Evolutionary conservation across 2,113 vertebrate species (phyloP).

Genomic region (Delphinus delphis): DNA sequence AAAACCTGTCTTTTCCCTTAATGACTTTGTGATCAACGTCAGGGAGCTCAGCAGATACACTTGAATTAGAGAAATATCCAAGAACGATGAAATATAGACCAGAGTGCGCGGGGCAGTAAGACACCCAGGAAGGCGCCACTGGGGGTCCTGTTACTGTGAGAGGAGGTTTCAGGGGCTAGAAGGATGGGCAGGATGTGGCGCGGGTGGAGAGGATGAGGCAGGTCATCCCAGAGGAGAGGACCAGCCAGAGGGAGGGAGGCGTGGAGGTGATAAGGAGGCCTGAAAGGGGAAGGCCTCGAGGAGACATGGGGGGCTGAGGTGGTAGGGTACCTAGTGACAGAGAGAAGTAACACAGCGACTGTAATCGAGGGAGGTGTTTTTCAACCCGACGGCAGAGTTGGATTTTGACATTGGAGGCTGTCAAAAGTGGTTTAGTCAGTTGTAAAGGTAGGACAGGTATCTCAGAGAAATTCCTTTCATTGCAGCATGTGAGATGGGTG

Average conservation of each 20-base stretch:
- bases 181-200: neutral
- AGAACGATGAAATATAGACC: accelerated
- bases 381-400: neutral
- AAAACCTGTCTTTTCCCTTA: neutral
- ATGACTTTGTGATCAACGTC: neutral
- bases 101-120: neutral
- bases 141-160: neutral
- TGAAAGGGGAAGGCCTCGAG: neutral
- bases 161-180: too few relatives aligned
- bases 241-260: neutral
- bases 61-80: neutral
- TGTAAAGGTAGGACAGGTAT: neutral
- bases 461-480: neutral
- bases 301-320: neutral
- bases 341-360: neutral
- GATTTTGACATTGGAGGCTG: neutral
- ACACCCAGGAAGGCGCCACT: accelerated
- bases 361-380: neutral
- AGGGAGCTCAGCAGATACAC: neutral
- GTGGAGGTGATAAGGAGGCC: neutral
- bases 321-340: neutral
- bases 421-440: neutral
- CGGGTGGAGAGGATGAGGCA: neutral
- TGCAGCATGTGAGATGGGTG: neutral
- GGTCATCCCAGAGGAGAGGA: neutral